phyloP scores from a whole-genome alignment of 1,140 invertebrate genomes.

The Formica selysi region DNA sequence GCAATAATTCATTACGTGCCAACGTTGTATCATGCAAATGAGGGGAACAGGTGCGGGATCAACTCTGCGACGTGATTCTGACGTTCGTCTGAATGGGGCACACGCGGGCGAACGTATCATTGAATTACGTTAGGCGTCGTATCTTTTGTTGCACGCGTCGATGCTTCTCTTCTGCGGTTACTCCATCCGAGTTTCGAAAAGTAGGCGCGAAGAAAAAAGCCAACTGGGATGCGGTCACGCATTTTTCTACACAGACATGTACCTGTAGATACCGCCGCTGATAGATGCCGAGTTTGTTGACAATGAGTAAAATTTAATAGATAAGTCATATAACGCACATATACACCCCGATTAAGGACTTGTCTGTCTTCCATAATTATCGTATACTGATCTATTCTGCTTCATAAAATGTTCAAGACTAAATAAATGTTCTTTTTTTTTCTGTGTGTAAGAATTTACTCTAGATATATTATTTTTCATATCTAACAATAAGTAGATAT shows the following conservation, averaged over 20 bases:
- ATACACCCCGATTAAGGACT: no score
- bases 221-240: not conserved
- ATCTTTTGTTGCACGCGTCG: not conserved
- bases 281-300: not conserved
- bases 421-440: not conserved
- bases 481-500: not conserved
- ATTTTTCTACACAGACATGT: not conserved
- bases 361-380: not conserved
- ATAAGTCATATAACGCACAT: not conserved
- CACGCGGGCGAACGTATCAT: not conserved
- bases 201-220: not conserved
- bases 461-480: not conserved
- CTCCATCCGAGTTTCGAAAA: not conserved
- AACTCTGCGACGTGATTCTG: conserved; percentile 45
- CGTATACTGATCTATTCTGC: not conserved
- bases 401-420: not conserved
- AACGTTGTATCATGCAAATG: conserved; percentile 37
- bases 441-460: not conserved
- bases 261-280: no score
- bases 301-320: not conserved
- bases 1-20: conserved; percentile 60
- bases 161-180: not conserved
- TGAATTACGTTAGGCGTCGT: conserved; percentile 4
- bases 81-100: conserved; percentile 59
- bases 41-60: conserved; percentile 26